phyloP scores from a whole-genome alignment of 1,140 invertebrate genomes.

The Aricia agestis region DNA sequence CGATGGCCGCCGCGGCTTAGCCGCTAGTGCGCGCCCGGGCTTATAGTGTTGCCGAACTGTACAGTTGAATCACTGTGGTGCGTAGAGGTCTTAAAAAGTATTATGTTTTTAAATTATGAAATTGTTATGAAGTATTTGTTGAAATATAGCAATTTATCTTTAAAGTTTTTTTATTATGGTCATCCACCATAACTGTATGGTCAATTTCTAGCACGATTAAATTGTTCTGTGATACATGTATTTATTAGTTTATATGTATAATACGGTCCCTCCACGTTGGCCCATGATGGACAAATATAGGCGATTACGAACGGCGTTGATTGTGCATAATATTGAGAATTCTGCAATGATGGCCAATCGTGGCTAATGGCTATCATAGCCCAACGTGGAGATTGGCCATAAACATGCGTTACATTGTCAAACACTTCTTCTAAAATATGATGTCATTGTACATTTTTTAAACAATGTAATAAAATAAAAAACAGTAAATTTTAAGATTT shows the following conservation, averaged over 20 bases:
- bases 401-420: neutral
- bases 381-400: too few species aligned
- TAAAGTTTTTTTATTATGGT: conserved; percentile 24
- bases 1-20: too few species aligned
- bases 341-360: too few species aligned
- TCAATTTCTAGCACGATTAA: conserved; percentile 73
- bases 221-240: conserved; percentile 71
- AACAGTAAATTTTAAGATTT: too few species aligned
- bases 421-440: neutral
- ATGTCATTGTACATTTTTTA: neutral
- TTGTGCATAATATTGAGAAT: too few species aligned
- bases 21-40: too few species aligned
- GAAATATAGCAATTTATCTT: conserved; percentile 16
- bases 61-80: too few species aligned
- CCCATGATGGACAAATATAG: neutral
- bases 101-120: too few species aligned
- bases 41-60: too few species aligned
- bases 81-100: too few species aligned
- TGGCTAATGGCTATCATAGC: neutral
- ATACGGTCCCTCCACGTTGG: neutral
- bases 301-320: too few species aligned
- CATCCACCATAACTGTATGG: conserved; percentile 50
- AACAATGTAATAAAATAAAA: neutral
- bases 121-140: too few species aligned
- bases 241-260: conserved; percentile 51